Evolutionary conservation across 2,888 invertebrate species (phyloP).

Genomic region (Tridacna crocea): DNA sequence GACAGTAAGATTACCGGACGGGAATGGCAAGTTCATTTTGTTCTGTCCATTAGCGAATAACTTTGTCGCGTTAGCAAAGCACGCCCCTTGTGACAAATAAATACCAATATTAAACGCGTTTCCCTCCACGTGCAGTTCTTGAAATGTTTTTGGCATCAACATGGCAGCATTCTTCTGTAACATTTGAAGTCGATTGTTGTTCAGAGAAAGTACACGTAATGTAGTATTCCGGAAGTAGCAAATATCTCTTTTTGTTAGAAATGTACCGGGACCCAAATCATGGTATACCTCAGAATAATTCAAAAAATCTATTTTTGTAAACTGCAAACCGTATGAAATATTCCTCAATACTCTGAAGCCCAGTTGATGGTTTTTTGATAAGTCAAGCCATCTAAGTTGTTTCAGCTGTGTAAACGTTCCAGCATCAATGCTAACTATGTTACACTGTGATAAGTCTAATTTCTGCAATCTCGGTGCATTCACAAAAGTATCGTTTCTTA

Average conservation of each 20-base stretch:
- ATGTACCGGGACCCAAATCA: background rate
- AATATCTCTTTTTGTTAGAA: background rate
- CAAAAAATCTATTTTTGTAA: slow-evolving; percentile 5
- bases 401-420: background rate
- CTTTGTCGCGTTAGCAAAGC: background rate
- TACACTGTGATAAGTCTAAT: background rate
- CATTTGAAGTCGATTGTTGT: background rate
- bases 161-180: background rate
- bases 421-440: background rate
- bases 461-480: background rate
- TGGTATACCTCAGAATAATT: background rate
- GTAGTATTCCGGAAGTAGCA: slow-evolving; percentile 1
- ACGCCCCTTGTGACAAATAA: slow-evolving; percentile 4
- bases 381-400: background rate
- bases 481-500: background rate
- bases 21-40: background rate
- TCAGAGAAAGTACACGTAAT: background rate
- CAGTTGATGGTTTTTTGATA: background rate
- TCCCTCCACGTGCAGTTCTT: background rate
- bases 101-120: slow-evolving; percentile 5
- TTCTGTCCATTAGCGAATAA: background rate
- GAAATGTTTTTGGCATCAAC: background rate
- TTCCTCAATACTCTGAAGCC: background rate
- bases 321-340: slow-evolving; percentile 4
- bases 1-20: too few relatives aligned